A percentile compares a stretch with the other conserved stretches of the same genome.
phyloP scores from a whole-genome alignment of 2,113 vertebrate genomes.

The Hydrolagus affinis region DNA sequence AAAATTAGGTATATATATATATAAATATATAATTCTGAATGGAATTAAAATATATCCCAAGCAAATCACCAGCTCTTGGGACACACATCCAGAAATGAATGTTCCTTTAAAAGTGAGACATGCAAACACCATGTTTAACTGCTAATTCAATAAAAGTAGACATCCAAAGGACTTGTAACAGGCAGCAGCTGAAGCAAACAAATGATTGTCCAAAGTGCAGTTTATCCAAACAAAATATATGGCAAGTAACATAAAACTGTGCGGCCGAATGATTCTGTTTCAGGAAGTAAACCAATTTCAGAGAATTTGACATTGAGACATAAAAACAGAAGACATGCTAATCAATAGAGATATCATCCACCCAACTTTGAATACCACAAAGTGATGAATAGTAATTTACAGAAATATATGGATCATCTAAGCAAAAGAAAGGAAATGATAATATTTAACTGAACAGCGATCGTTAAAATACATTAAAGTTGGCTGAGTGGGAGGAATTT shows the following conservation, averaged over 20 bases:
- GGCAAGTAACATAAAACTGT: neutral
- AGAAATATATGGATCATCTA: slow-evolving; percentile 14
- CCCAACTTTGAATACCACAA: neutral
- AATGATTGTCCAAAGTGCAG: neutral
- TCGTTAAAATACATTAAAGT: slow-evolving; percentile 26
- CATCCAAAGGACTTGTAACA: neutral
- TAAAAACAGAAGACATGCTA: neutral
- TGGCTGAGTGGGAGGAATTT: slow-evolving; percentile 21
- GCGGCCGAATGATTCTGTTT: neutral
- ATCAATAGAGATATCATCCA: neutral
- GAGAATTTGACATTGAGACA: neutral
- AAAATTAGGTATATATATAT: no score
- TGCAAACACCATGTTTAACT: neutral
- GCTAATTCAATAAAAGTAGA: neutral
- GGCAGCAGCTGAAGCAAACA: neutral
- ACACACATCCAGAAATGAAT: no score
- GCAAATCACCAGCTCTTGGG: neutral
- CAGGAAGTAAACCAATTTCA: neutral
- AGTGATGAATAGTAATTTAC: slow-evolving; percentile 12
- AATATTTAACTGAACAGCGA: neutral
- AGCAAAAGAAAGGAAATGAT: slow-evolving; percentile 15
- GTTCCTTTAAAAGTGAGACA: no score
- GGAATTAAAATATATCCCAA: neutral
- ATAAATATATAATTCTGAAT: no score
- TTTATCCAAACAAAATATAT: neutral